Evolutionary conservation across 2,113 vertebrate species (phyloP).

Genomic region (Chionodraco myersi): DNA sequence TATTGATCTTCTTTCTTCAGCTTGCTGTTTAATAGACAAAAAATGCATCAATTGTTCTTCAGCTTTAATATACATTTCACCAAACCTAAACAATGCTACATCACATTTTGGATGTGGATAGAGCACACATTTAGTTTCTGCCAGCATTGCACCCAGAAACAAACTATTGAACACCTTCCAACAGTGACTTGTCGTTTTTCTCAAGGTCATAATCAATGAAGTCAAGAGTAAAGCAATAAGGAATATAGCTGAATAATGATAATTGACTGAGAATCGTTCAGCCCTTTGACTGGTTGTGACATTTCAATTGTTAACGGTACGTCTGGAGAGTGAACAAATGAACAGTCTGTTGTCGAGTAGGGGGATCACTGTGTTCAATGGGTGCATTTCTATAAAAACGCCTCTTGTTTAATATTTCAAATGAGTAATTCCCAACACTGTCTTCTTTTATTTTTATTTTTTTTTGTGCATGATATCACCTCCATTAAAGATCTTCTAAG

Average conservation of each 20-base stretch:
- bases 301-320: conserved; percentile 48
- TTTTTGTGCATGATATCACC: conserved; percentile 76
- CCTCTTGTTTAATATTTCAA: conserved; percentile 34
- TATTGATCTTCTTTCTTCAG: background rate
- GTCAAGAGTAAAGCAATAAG: conserved; percentile 24
- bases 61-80: conserved; percentile 40
- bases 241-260: background rate
- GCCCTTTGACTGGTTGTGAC: conserved; percentile 19
- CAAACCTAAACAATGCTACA: background rate
- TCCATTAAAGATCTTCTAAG: conserved; percentile 85
- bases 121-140: conserved; percentile 33
- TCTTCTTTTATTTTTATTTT: conserved; percentile 55
- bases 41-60: conserved; percentile 7
- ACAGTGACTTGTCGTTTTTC: background rate
- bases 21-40: conserved; percentile 20
- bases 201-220: background rate
- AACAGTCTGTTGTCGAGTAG: conserved; percentile 7
- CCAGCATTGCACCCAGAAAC: background rate
- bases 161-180: conserved; percentile 9
- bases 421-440: conserved; percentile 60
- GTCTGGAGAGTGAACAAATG: conserved; percentile 11
- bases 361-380: conserved; percentile 27
- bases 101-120: conserved; percentile 38
- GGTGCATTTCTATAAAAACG: conserved; percentile 39
- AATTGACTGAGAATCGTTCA: conserved; percentile 6